Percentiles rank a stretch among this genome's conserved stretches.
Conservation (phyloP, 92 coral and sea anemone species). For the Palythoa caribaeorum region DNA sequence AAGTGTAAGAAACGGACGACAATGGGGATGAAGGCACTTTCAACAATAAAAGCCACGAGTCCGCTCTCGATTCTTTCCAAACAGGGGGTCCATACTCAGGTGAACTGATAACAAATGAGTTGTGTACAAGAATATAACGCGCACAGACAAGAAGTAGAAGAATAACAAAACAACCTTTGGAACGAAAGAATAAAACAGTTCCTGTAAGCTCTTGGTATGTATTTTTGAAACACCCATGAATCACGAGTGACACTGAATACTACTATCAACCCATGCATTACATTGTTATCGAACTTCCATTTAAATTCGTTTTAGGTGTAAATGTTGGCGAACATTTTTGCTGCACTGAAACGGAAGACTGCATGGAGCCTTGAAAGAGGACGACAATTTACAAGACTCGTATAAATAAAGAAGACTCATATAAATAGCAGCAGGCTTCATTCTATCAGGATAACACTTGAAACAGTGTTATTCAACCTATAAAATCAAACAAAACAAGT, state of each 20-base stretch:
- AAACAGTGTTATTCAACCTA: conserved; percentile 25
- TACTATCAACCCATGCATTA: neutral
- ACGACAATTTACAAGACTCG: neutral
- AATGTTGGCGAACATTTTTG: conserved; percentile 4
- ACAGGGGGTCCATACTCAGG: no score
- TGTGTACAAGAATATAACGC: conserved; percentile 13
- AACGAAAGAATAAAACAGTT: conserved; percentile 11
- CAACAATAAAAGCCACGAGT: conserved; percentile 12
- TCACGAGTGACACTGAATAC: neutral
- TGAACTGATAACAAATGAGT: neutral
- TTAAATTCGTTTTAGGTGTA: neutral
- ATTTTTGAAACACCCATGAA: neutral
- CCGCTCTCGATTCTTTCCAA: neutral
- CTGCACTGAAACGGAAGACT: neutral
- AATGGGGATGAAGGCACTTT: conserved; percentile 1
- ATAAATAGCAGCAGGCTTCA: neutral
- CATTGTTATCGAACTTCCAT: no score
- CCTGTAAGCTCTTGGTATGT: conserved; percentile 9
- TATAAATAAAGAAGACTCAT: neutral
- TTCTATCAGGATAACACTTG: conserved; percentile 4
- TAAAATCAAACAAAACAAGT: conserved; percentile 23
- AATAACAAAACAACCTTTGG: neutral
- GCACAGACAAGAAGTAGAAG: neutral
- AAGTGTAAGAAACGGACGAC: conserved; percentile 8
- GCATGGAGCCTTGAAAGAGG: conserved; percentile 12